These are phyloP conservation scores for Choristoneura rosaceana DNA, from an alignment of 2,888 invertebrate genomes.

Conservation along the genomic window DNA sequence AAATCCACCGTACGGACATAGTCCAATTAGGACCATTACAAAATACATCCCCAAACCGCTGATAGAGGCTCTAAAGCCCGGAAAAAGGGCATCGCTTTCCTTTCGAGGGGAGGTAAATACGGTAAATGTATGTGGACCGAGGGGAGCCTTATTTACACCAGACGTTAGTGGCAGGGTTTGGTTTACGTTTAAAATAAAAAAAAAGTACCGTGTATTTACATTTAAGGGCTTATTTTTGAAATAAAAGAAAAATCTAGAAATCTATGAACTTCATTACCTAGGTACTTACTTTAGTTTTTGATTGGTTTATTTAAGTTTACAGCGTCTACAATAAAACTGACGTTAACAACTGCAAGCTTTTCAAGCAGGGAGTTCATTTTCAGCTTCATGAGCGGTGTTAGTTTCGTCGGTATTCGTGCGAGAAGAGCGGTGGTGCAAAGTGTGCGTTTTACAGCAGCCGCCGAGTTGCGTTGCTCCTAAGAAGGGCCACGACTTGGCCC, in stretches of 20 bases:
- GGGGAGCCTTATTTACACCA: slow-evolving; percentile 52
- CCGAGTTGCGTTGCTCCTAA: no score
- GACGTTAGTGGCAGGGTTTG: slow-evolving; percentile 42
- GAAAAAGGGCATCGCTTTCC: slow-evolving; percentile 50
- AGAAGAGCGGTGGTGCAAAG: no score
- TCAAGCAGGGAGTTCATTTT: no score
- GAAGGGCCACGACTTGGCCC: no score
- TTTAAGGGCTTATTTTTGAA: neutral
- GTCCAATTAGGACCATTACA: slow-evolving; percentile 33
- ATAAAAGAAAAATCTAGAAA: neutral
- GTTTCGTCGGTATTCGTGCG: no score
- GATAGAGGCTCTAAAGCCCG: slow-evolving; percentile 21
- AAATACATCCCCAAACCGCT: slow-evolving; percentile 36
- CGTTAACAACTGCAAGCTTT: no score
- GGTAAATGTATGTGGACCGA: slow-evolving; percentile 25
- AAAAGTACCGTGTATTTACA: slow-evolving; percentile 14
- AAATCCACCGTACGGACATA: slow-evolving; percentile 3
- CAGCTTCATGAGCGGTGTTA: no score
- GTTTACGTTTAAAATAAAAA: slow-evolving; percentile 47
- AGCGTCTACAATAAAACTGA: no score
- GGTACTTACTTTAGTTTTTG: no score
- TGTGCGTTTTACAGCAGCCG: no score
- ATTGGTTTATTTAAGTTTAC: no score
- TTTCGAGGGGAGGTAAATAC: slow-evolving; percentile 41
- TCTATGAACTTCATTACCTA: no score